Percentiles rank a stretch among this genome's conserved stretches.
Evolutionary conservation across 2,888 invertebrate species (phyloP).

Genomic region (Drosophila macrothrix): DNA sequence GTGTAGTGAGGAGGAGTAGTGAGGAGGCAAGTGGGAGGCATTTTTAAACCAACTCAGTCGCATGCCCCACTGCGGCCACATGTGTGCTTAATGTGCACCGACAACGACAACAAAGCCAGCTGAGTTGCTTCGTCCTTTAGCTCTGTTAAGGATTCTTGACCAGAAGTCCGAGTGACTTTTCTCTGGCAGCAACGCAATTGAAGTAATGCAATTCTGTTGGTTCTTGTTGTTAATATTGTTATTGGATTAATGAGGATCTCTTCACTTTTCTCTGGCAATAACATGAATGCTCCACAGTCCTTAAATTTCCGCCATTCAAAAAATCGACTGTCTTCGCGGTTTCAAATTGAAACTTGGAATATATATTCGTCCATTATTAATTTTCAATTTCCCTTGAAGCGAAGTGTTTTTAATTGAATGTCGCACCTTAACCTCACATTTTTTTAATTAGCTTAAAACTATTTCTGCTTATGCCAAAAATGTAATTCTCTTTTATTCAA

Average conservation of each 20-base stretch:
- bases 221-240: not conserved
- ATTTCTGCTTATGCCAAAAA: not conserved
- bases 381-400: not conserved
- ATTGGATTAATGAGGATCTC: not conserved
- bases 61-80: not conserved
- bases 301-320: not conserved
- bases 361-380: not conserved
- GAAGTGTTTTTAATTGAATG: not conserved
- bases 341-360: not conserved
- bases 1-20: no score
- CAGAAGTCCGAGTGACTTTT: not conserved
- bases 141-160: not conserved
- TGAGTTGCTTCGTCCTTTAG: not conserved
- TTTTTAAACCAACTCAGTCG: not conserved
- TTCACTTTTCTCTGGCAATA: not conserved
- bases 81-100: constrained; percentile 36
- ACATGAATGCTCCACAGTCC: not conserved
- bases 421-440: not conserved
- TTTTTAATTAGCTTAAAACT: not conserved
- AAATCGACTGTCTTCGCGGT: not conserved
- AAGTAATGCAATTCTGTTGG: not conserved
- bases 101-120: constrained; percentile 7
- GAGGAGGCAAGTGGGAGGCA: not conserved
- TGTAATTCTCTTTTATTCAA: not conserved
- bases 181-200: not conserved